phyloP scores from a whole-genome alignment of 2,888 invertebrate genomes.

The Coenonympha glycerion region DNA sequence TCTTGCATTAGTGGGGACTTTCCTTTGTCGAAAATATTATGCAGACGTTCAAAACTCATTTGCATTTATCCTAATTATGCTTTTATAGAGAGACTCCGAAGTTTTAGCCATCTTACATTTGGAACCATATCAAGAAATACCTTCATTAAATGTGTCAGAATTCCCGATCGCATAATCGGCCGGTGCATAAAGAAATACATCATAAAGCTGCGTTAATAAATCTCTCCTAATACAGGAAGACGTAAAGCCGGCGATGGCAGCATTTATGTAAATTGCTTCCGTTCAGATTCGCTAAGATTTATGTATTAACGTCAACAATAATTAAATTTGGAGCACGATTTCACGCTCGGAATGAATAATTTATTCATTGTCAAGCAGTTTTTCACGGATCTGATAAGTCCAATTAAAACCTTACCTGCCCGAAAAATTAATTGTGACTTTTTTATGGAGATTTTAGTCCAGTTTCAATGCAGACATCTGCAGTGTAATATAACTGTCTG shows the following conservation, averaged over 20 bases:
- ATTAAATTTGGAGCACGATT: constrained; percentile 66
- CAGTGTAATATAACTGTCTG: too few relatives aligned
- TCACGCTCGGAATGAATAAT: constrained; percentile 61
- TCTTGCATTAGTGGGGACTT: too few relatives aligned
- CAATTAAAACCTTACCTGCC: constrained; percentile 20
- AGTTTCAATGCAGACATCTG: constrained; percentile 1
- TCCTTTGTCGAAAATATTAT: too few relatives aligned
- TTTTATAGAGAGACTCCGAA: too few relatives aligned
- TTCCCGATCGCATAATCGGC: constrained; percentile 13
- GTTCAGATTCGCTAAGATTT: constrained; percentile 64
- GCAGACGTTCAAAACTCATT: too few relatives aligned
- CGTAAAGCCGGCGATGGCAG: constrained; percentile 51
- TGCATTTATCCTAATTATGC: too few relatives aligned
- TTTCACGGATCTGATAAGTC: constrained; percentile 27
- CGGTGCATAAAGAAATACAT: constrained; percentile 18
- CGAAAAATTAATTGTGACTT: constrained; percentile 2
- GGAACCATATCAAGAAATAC: background rate
- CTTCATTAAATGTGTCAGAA: background rate
- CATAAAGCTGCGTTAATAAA: constrained; percentile 24
- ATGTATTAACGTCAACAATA: constrained; percentile 64
- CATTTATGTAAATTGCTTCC: constrained; percentile 71
- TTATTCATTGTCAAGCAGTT: constrained; percentile 45
- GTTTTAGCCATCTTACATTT: background rate
- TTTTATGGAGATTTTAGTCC: constrained; percentile 15
- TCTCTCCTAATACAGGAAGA: constrained; percentile 46